Evolutionary conservation across 2,797 vertebrate genomes (phyloP).

Genomic region (Australoheros facetus): DNA sequence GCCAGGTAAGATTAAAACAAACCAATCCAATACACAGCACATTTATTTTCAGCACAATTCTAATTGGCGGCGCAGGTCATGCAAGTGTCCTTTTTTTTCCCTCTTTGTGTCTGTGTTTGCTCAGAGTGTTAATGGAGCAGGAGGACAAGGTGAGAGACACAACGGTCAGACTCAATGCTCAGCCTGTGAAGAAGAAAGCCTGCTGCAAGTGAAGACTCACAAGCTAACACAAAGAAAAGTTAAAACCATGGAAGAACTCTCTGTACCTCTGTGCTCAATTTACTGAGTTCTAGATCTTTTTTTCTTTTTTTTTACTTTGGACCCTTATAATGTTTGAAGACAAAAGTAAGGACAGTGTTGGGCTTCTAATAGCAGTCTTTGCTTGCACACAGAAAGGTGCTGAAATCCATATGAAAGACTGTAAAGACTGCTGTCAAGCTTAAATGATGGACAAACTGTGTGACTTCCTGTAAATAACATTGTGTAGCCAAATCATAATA

Average conservation of each 20-base stretch:
- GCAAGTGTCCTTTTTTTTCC: background rate
- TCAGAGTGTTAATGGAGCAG: constrained; percentile 84
- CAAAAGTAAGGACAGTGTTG: constrained; percentile 1
- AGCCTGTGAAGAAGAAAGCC: constrained; percentile 81
- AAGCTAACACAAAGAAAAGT: background rate
- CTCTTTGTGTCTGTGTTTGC: constrained; percentile 14
- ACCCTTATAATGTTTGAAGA: background rate
- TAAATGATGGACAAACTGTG: background rate
- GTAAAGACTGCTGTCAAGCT: background rate
- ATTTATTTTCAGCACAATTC: background rate
- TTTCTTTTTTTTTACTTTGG: background rate
- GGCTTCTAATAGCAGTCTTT: constrained; percentile 6
- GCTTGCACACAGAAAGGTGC: background rate
- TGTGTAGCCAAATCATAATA: constrained; percentile 29
- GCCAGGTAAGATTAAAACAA: constrained; percentile 80
- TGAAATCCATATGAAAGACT: background rate
- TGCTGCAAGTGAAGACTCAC: constrained; percentile 83
- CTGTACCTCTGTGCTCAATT: background rate
- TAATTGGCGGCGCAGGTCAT: background rate
- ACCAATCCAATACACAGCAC: background rate
- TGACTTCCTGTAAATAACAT: constrained; percentile 48
- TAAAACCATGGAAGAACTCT: background rate
- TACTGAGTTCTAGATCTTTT: background rate
- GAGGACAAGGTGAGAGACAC: constrained; percentile 86
- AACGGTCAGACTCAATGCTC: constrained; percentile 77